A percentile compares a stretch with the other conserved stretches of the same genome.
Conservation (phyloP, 2,888 invertebrate species). For the Heliconius ethilla region DNA sequence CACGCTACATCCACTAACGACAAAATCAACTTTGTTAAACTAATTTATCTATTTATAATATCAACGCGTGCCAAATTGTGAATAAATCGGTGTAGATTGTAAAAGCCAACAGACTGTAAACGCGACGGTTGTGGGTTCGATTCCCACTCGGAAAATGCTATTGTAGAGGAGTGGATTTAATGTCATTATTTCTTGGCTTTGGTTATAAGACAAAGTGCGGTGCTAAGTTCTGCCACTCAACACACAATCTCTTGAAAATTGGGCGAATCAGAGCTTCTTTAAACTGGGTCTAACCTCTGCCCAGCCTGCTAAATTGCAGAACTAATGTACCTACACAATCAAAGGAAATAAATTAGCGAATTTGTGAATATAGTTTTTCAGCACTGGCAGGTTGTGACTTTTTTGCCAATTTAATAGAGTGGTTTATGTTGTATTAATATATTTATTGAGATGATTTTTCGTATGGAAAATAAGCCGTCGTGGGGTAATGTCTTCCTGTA, state of each 20-base stretch:
- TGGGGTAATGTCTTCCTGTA: too few species aligned
- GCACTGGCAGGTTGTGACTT: slow-evolving; percentile 1
- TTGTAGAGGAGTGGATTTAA: too few species aligned
- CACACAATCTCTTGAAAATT: neutral
- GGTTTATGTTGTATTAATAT: slow-evolving; percentile 17
- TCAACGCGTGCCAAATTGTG: slow-evolving; percentile 33
- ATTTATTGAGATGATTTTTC: slow-evolving; percentile 2
- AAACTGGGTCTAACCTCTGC: neutral
- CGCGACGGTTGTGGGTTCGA: neutral
- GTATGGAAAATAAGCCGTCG: neutral
- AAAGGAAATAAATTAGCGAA: slow-evolving; percentile 21
- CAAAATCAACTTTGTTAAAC: slow-evolving; percentile 1
- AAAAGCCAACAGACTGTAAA: neutral
- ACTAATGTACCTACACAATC: slow-evolving; percentile 13
- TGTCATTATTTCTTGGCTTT: neutral
- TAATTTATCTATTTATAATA: slow-evolving; percentile 30
- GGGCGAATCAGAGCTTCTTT: too few species aligned
- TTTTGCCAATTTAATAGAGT: slow-evolving; percentile 13
- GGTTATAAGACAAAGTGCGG: neutral
- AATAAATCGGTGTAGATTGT: slow-evolving; percentile 17
- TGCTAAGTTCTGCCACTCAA: neutral
- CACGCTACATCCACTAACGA: neutral
- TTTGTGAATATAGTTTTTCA: slow-evolving; percentile 9
- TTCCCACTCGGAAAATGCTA: too few species aligned
- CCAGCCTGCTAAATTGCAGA: neutral